Evolutionary conservation across 2,888 invertebrate species (phyloP).

Genomic region (Monopis laevigella): DNA sequence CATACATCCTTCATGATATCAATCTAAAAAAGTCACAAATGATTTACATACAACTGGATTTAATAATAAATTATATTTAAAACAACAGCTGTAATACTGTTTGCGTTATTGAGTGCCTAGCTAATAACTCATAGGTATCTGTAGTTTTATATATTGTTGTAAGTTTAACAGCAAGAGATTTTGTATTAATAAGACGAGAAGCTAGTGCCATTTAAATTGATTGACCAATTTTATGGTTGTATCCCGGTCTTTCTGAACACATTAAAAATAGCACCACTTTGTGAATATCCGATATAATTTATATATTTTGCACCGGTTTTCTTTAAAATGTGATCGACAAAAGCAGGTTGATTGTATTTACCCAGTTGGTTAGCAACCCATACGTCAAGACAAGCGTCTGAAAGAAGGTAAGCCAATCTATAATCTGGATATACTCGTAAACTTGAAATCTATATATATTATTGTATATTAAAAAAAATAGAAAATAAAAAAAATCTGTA

Average conservation of each 20-base stretch:
- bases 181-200: conserved; percentile 46
- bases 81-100: background rate
- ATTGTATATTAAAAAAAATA: no score
- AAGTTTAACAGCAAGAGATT: conserved; percentile 35
- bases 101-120: conserved; percentile 1
- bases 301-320: conserved; percentile 30
- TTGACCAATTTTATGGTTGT: conserved; percentile 69
- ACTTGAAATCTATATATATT: no score
- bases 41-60: background rate
- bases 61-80: conserved; percentile 9
- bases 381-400: conserved; percentile 28
- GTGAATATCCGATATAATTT: conserved; percentile 76
- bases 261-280: conserved; percentile 75
- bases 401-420: conserved; percentile 28
- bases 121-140: conserved; percentile 4
- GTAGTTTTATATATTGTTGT: conserved; percentile 19
- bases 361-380: conserved; percentile 66
- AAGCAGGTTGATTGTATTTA: conserved; percentile 76
- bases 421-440: conserved; percentile 22
- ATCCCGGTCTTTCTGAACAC: conserved; percentile 70
- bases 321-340: conserved; percentile 36
- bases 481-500: no score
- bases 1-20: conserved; percentile 36
- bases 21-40: conserved; percentile 26
- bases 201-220: conserved; percentile 74